phyloP scores from a whole-genome alignment of 2,888 invertebrate genomes.

The Diarsia brunnea region DNA sequence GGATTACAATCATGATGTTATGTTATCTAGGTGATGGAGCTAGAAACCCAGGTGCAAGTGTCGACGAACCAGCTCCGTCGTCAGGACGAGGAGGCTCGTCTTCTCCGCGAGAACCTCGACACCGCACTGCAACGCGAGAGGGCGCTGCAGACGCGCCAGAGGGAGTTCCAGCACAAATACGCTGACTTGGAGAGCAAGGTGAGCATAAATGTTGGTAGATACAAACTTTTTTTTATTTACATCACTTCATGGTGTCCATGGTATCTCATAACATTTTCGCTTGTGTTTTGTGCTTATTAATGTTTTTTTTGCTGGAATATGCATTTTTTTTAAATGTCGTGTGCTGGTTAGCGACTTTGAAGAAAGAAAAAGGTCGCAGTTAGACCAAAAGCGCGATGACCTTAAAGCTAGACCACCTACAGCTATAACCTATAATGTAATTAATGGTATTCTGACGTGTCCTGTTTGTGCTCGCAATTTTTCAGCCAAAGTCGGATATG shows the following conservation, averaged over 20 bases:
- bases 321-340: not conserved
- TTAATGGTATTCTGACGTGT: too few relatives aligned
- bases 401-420: too few relatives aligned
- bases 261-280: constrained; percentile 28
- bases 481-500: too few relatives aligned
- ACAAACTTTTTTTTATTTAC: constrained; percentile 37
- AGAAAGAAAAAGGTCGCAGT: too few relatives aligned
- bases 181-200: constrained; percentile 92
- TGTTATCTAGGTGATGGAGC: constrained; percentile 94
- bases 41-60: constrained; percentile 98
- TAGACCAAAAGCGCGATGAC: too few relatives aligned
- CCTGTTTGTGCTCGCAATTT: too few relatives aligned
- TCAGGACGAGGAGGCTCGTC: constrained; percentile 98
- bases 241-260: constrained; percentile 44
- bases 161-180: constrained; percentile 94
- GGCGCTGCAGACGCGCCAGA: constrained; percentile 94
- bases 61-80: constrained; percentile 96
- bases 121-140: constrained; percentile 93
- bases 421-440: too few relatives aligned
- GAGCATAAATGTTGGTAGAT: constrained; percentile 38
- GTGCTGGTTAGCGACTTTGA: too few relatives aligned
- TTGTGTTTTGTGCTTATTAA: constrained; percentile 33
- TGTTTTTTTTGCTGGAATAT: constrained; percentile 14
- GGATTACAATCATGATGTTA: not conserved
- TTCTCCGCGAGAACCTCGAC: constrained; percentile 95